Percentiles rank a stretch among this genome's conserved stretches.
phyloP scores from a whole-genome alignment of 2,113 vertebrate genomes.

The Nicator chloris region DNA sequence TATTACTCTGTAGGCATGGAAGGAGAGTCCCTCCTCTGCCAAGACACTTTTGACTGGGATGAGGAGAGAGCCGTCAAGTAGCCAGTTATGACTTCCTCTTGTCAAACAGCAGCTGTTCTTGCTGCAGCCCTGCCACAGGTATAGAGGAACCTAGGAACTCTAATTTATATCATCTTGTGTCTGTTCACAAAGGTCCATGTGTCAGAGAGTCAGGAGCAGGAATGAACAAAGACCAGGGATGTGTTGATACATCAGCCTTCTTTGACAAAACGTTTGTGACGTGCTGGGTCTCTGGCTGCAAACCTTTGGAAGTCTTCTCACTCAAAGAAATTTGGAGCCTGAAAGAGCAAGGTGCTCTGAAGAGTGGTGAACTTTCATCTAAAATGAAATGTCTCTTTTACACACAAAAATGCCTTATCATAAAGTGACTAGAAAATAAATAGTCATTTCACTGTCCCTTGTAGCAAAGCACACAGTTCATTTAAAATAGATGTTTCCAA shows the following conservation, averaged over 20 bases:
- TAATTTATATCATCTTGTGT: background rate
- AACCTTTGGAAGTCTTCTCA: background rate
- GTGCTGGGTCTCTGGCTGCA: background rate
- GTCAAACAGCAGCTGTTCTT: background rate
- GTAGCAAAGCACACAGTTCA: background rate
- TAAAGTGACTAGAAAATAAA: background rate
- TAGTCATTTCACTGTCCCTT: background rate
- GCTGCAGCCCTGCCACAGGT: background rate
- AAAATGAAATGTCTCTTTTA: background rate
- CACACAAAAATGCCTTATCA: background rate
- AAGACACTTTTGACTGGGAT: background rate
- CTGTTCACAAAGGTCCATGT: background rate
- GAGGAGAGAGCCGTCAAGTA: background rate
- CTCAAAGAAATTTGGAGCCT: background rate
- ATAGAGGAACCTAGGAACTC: background rate
- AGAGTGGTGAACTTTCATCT: background rate
- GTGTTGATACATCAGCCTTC: background rate
- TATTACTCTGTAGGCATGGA: background rate
- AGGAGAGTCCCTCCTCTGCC: background rate
- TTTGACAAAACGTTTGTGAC: background rate
- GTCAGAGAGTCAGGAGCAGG: background rate
- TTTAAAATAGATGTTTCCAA: background rate
- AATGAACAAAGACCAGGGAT: background rate
- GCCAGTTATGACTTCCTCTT: background rate
- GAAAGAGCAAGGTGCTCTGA: background rate